These are phyloP conservation scores for Crotophaga sulcirostris DNA, from an alignment of 2,113 vertebrate species.

Conservation along the genomic window DNA sequence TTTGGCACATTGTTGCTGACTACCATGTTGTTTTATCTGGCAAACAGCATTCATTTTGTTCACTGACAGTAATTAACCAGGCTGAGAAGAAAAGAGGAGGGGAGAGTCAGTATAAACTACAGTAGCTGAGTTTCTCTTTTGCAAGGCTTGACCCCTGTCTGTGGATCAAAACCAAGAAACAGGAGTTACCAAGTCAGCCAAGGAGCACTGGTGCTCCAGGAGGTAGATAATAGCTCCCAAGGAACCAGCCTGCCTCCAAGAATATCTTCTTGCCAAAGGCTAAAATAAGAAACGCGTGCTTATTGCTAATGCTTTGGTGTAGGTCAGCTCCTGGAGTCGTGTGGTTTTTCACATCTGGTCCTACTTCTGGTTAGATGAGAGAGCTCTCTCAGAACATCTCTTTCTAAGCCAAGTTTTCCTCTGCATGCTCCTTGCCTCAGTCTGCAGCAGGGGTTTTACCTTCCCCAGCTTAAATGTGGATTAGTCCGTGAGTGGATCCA, in stretches of 20 bases:
- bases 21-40: neutral
- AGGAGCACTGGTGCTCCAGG: neutral
- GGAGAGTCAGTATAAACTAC: neutral
- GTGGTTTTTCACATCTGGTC: neutral
- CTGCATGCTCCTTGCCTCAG: neutral
- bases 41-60: neutral
- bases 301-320: fast-evolving
- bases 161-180: neutral
- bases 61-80: neutral
- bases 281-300: neutral
- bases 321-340: neutral
- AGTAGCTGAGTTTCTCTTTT: neutral
- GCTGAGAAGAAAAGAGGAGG: neutral
- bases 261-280: neutral
- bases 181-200: neutral
- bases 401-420: neutral
- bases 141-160: neutral
- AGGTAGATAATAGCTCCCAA: neutral
- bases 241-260: neutral
- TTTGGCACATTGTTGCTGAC: neutral
- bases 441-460: neutral
- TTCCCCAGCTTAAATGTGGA: neutral
- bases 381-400: neutral
- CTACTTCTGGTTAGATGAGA: neutral
- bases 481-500: neutral